Evolutionary conservation across 2,797 vertebrate genomes (phyloP).

Genomic region (Xenops minutus): DNA sequence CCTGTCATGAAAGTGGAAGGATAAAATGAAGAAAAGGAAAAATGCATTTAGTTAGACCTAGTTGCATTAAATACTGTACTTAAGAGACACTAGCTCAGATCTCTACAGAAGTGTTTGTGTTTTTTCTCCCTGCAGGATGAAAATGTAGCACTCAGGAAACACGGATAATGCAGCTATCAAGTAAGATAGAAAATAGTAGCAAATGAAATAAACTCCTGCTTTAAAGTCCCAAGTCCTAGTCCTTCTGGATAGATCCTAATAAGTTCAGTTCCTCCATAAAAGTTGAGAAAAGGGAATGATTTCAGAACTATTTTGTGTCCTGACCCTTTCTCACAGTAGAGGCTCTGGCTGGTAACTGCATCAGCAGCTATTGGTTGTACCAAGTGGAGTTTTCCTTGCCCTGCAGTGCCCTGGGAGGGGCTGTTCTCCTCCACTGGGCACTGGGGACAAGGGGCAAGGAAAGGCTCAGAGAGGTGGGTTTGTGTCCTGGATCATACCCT

Average conservation of each 20-base stretch:
- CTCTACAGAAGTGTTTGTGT: neutral
- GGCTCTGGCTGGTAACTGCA: neutral
- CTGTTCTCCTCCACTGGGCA: neutral
- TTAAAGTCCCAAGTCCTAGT: neutral
- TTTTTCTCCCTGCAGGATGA: neutral
- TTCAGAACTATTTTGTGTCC: neutral
- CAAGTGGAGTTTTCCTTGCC: neutral
- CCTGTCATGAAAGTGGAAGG: neutral
- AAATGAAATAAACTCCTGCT: neutral
- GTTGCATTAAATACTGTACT: neutral
- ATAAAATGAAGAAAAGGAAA: neutral
- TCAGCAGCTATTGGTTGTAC: neutral
- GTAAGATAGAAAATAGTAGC: neutral
- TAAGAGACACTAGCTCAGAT: neutral
- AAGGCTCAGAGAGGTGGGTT: no score
- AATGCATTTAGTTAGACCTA: neutral
- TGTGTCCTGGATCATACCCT: neutral
- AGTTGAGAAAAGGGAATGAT: neutral
- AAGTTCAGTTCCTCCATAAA: neutral
- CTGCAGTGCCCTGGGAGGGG: neutral
- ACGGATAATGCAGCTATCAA: neutral
- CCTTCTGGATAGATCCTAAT: neutral
- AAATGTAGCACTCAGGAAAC: constrained; percentile 6
- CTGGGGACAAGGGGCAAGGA: neutral
- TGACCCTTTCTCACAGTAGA: neutral